Evolutionary conservation across 2,888 invertebrate genomes (phyloP).

Genomic region (Parnassius mnemosyne): DNA sequence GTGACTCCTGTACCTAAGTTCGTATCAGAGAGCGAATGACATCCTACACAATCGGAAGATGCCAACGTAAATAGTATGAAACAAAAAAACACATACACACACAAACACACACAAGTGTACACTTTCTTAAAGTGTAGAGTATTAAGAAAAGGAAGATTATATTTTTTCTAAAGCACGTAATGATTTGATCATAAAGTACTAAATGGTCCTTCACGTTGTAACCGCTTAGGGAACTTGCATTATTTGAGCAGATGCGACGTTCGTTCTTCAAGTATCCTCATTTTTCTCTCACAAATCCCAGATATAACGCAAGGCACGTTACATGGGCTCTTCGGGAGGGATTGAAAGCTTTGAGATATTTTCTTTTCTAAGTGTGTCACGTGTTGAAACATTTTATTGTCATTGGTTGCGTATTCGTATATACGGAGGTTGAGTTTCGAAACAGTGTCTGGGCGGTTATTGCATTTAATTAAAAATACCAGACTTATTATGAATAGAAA

Average conservation of each 20-base stretch:
- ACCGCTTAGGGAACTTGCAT: constrained; percentile 7
- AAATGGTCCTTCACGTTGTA: background rate
- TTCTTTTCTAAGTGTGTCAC: constrained; percentile 61
- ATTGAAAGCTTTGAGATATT: constrained; percentile 54
- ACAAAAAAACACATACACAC: background rate
- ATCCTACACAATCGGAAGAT: too few relatives aligned
- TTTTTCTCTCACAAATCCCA: constrained; percentile 20
- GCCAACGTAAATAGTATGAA: background rate
- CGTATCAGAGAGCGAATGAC: too few relatives aligned
- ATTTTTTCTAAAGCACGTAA: too few relatives aligned
- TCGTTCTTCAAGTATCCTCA: constrained; percentile 17
- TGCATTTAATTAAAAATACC: background rate
- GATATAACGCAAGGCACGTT: constrained; percentile 29
- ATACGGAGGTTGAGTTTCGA: constrained; percentile 38
- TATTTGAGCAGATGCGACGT: constrained; percentile 12
- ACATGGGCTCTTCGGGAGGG: constrained; percentile 39
- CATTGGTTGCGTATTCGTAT: constrained; percentile 37
- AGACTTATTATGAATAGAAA: too few relatives aligned
- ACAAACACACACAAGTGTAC: background rate
- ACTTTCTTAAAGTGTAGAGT: background rate
- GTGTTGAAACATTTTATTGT: constrained; percentile 70
- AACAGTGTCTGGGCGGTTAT: constrained; percentile 31
- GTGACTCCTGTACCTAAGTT: too few relatives aligned
- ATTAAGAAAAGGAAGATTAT: too few relatives aligned
- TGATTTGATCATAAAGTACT: background rate